phyloP scores from a whole-genome alignment of 2,113 vertebrate genomes.

The Carassius auratus region DNA sequence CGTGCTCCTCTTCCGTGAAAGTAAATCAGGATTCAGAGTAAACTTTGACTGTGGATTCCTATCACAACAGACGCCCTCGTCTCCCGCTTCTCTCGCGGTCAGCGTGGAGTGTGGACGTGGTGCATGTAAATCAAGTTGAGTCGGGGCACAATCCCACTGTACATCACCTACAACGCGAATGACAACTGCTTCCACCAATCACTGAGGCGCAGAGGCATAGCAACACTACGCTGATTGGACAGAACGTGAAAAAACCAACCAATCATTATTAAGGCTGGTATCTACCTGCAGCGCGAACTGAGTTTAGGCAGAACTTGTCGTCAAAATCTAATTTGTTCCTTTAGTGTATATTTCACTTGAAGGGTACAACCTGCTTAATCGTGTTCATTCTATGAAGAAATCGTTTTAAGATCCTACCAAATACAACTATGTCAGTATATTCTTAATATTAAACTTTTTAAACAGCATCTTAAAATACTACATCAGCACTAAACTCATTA shows the following conservation, averaged over 20 bases:
- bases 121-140: conserved; percentile 74
- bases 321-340: not conserved
- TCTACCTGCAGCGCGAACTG: conserved; percentile 41
- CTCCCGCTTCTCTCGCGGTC: conserved; percentile 35
- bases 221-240: conserved; percentile 73
- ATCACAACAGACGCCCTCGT: conserved; percentile 52
- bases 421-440: not conserved
- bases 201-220: conserved; percentile 63
- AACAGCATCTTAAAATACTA: not conserved
- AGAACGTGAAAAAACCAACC: not conserved
- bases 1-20: conserved; percentile 60
- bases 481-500: too few species aligned
- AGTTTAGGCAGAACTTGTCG: not conserved
- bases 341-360: not conserved
- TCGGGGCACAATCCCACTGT: conserved; percentile 48
- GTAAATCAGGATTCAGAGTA: conserved; percentile 62
- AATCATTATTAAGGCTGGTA: conserved; percentile 16
- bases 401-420: not conserved
- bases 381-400: not conserved
- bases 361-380: not conserved
- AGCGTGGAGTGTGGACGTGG: conserved; percentile 71
- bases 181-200: conserved; percentile 70
- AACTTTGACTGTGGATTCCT: conserved; percentile 57
- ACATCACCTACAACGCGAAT: conserved; percentile 45
- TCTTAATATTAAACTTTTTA: not conserved